phyloP scores from a whole-genome alignment of 2,113 vertebrate genomes.

The Aphyosemion australe region DNA sequence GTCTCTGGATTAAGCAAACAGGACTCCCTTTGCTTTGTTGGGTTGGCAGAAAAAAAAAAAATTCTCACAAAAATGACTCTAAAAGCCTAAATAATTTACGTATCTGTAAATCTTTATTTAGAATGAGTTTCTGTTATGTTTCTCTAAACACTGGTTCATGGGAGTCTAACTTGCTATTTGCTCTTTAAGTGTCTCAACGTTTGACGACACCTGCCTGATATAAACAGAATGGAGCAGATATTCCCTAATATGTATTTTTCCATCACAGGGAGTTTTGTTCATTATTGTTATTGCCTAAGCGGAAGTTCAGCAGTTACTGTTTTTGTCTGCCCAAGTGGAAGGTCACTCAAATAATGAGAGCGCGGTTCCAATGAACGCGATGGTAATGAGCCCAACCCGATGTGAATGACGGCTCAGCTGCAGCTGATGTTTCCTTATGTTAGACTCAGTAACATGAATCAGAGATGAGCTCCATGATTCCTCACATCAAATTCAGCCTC shows the following conservation, averaged over 20 bases:
- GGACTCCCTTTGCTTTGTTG: too few relatives aligned
- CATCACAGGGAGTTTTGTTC: slow-evolving; percentile 33
- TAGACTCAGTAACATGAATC: slow-evolving; percentile 11
- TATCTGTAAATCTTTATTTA: too few relatives aligned
- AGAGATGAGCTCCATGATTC: neutral
- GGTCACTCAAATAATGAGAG: slow-evolving; percentile 56
- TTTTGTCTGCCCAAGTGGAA: slow-evolving; percentile 69
- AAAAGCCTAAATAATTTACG: too few relatives aligned
- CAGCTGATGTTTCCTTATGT: slow-evolving; percentile 30
- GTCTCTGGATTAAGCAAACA: too few relatives aligned
- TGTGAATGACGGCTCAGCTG: slow-evolving; percentile 41
- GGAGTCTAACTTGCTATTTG: too few relatives aligned
- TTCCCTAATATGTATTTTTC: slow-evolving; percentile 29
- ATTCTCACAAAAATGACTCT: too few relatives aligned
- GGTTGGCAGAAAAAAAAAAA: too few relatives aligned
- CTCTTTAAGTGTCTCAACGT: too few relatives aligned
- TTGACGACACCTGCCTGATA: neutral
- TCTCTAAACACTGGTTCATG: too few relatives aligned
- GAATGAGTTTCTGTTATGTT: too few relatives aligned
- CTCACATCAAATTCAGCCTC: too few relatives aligned
- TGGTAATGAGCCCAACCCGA: slow-evolving; percentile 73
- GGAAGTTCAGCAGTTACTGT: slow-evolving; percentile 54
- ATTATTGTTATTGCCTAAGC: slow-evolving; percentile 32
- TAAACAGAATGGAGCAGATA: slow-evolving; percentile 41
- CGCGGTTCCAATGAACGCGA: slow-evolving; percentile 64